Evolutionary conservation across 2,888 invertebrate species (phyloP).

Genomic region (Orthosia cruda): DNA sequence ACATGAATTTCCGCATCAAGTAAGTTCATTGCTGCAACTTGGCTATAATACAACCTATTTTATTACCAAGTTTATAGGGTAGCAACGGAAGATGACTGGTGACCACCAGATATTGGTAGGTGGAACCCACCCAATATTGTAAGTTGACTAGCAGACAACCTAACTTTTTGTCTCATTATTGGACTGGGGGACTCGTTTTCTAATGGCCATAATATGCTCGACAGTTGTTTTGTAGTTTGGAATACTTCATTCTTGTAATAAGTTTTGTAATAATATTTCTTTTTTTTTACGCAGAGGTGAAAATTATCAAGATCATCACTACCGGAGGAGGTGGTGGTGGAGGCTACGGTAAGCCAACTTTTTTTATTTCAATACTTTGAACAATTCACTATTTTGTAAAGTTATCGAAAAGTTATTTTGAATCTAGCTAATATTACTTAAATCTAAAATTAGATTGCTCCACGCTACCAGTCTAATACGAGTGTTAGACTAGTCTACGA

Average conservation of each 20-base stretch:
- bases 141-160: not conserved
- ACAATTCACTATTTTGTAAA: not conserved
- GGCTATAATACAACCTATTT: not conserved
- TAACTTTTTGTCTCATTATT: too few species aligned
- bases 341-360: constrained; percentile 72
- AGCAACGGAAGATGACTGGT: too few species aligned
- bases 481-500: not conserved
- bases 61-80: too few species aligned
- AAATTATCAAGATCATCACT: constrained; percentile 67
- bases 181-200: not conserved
- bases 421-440: not conserved
- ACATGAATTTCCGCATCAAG: not conserved
- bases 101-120: too few species aligned
- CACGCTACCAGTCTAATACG: not conserved
- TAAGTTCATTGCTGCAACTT: not conserved
- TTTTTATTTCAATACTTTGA: not conserved
- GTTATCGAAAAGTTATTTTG: too few species aligned
- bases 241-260: not conserved
- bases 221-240: not conserved
- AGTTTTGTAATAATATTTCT: not conserved
- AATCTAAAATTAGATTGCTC: constrained; percentile 20
- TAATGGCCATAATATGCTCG: not conserved
- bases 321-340: constrained; percentile 75
- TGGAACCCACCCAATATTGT: not conserved
- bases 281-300: constrained; percentile 67